phyloP scores from a whole-genome alignment of 2,888 invertebrate genomes.

The Campoplex nolae region DNA sequence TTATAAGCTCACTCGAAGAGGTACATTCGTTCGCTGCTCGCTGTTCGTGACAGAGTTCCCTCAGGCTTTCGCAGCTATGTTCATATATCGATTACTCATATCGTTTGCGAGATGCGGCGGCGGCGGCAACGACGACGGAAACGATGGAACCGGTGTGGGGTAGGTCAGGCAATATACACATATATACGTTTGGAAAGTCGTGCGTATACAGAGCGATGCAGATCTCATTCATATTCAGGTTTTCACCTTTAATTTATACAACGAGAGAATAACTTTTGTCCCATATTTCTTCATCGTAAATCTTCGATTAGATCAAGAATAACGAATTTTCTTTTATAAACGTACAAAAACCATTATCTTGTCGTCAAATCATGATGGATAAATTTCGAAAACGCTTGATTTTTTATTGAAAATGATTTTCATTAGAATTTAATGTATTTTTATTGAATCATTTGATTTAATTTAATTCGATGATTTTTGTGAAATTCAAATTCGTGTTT shows the following conservation, averaged over 20 bases:
- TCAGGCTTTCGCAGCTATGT: not conserved
- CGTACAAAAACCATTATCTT: not conserved
- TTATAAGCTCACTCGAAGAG: not conserved
- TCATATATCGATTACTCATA: slow-evolving; percentile 35
- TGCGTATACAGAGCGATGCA: not conserved
- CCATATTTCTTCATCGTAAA: not conserved
- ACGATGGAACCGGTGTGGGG: slow-evolving; percentile 10
- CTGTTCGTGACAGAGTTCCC: not conserved
- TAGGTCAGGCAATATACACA: not conserved
- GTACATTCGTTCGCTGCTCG: not conserved
- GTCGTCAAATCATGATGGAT: not conserved
- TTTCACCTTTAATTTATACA: not conserved
- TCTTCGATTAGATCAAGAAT: not conserved
- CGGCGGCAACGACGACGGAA: not conserved
- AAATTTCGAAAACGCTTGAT: not conserved
- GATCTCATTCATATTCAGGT: not conserved
- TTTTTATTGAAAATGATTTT: not conserved
- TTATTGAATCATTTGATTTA: not conserved
- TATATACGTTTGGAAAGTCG: not conserved
- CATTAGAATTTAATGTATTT: not conserved
- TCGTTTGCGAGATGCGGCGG: slow-evolving; percentile 15
- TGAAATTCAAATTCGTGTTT: not conserved
- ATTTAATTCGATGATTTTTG: too few relatives aligned
- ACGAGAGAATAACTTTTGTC: not conserved
- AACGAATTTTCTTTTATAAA: not conserved